Percentiles rank a stretch among this genome's conserved stretches.
These are phyloP conservation scores for Pherbina coryleti DNA, from an alignment of 2,888 invertebrate genomes.

Conservation along the genomic window DNA sequence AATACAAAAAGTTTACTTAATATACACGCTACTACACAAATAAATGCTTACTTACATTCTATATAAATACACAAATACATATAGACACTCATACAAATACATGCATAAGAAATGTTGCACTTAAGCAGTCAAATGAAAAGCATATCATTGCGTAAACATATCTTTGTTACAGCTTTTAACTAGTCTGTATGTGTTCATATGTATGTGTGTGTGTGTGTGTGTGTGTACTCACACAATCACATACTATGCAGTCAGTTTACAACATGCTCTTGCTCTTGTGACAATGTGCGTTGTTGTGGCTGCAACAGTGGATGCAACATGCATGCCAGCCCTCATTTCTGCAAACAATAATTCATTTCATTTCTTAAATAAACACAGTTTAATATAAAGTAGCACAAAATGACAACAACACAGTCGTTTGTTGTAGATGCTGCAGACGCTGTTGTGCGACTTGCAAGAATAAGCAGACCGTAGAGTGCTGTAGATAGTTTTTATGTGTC, in stretches of 20 bases:
- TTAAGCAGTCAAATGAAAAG: constrained; percentile 27
- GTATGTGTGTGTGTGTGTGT: neutral
- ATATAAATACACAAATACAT: constrained; percentile 51
- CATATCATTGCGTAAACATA: constrained; percentile 18
- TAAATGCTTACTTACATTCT: constrained; percentile 50
- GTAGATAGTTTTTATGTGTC: neutral
- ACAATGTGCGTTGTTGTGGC: neutral
- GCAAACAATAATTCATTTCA: constrained; percentile 6
- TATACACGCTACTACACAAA: constrained; percentile 17
- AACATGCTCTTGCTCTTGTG: neutral
- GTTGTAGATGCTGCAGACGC: neutral
- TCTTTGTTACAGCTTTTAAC: neutral
- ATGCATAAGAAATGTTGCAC: constrained; percentile 33
- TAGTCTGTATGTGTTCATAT: neutral
- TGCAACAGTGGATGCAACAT: neutral
- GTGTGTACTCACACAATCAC: neutral
- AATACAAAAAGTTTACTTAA: neutral
- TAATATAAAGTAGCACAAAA: neutral
- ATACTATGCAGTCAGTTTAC: neutral
- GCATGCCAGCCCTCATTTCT: neutral
- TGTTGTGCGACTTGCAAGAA: neutral
- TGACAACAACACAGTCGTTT: neutral
- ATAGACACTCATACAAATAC: constrained; percentile 27
- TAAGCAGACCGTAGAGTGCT: neutral
- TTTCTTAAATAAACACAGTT: constrained; percentile 18